Percentiles rank a stretch among this genome's conserved stretches.
These are phyloP conservation scores for Heptranchias perlo DNA, from an alignment of 2,113 vertebrate genomes.

Conservation along the genomic window DNA sequence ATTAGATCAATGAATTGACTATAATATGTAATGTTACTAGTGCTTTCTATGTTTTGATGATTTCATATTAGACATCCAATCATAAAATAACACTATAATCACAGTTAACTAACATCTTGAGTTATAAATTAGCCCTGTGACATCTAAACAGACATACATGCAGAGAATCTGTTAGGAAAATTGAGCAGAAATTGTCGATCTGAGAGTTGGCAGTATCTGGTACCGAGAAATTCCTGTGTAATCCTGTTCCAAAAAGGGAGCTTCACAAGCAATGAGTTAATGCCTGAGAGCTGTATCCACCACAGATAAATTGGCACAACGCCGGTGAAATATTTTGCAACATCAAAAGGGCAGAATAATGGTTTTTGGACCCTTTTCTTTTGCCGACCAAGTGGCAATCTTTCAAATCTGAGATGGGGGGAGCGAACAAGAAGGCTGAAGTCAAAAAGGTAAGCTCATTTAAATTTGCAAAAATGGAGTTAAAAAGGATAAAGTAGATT, in stretches of 20 bases:
- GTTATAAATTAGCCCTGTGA: not conserved
- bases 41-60: not conserved
- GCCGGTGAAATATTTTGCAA: not conserved
- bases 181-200: not conserved
- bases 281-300: not conserved
- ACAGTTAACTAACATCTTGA: not conserved
- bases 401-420: not conserved
- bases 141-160: not conserved
- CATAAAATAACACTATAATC: not conserved
- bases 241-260: not conserved
- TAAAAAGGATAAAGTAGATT: not conserved
- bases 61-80: too few relatives aligned
- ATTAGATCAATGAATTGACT: not conserved
- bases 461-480: not conserved
- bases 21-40: not conserved
- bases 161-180: not conserved
- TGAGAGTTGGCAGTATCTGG: not conserved
- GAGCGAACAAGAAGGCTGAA: not conserved
- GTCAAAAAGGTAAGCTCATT: not conserved
- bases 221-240: not conserved
- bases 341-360: too few relatives aligned
- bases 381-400: not conserved
- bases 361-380: not conserved
- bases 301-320: not conserved
- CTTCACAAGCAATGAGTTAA: not conserved